Conservation (phyloP, 2,113 vertebrate species). For the Macquaria ambigua region DNA sequence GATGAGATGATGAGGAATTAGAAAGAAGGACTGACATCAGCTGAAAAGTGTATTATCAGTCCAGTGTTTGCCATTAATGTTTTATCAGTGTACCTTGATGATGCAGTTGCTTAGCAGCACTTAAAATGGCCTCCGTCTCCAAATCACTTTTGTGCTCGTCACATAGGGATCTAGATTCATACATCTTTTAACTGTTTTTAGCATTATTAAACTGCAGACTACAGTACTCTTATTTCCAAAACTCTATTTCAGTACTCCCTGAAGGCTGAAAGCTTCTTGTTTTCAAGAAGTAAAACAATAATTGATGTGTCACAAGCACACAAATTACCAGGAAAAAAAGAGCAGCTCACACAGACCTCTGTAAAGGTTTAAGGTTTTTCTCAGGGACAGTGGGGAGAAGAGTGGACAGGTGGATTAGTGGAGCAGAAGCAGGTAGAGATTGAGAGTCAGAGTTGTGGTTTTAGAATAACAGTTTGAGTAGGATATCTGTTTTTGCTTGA, state of each 20-base stretch:
- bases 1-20: background rate
- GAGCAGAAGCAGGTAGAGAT: background rate
- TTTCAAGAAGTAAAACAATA: background rate
- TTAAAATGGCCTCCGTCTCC: slow-evolving; percentile 70
- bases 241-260: background rate
- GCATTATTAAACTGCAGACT: background rate
- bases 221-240: background rate
- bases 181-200: background rate
- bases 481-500: background rate
- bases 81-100: slow-evolving; percentile 56
- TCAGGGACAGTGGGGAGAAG: background rate
- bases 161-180: background rate
- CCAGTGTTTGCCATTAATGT: slow-evolving; percentile 65
- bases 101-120: slow-evolving; percentile 48
- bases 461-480: slow-evolving; percentile 12
- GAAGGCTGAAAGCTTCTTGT: background rate
- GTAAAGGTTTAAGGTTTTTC: background rate
- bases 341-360: background rate
- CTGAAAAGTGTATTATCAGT: slow-evolving; percentile 61
- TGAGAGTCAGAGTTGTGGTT: slow-evolving; percentile 2
- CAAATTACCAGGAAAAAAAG: background rate
- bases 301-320: background rate
- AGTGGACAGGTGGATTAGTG: background rate
- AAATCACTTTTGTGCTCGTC: slow-evolving; percentile 26
- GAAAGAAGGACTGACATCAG: slow-evolving; percentile 36